phyloP scores from a whole-genome alignment of 1,140 invertebrate species.

The Acromyrmex charruanus region DNA sequence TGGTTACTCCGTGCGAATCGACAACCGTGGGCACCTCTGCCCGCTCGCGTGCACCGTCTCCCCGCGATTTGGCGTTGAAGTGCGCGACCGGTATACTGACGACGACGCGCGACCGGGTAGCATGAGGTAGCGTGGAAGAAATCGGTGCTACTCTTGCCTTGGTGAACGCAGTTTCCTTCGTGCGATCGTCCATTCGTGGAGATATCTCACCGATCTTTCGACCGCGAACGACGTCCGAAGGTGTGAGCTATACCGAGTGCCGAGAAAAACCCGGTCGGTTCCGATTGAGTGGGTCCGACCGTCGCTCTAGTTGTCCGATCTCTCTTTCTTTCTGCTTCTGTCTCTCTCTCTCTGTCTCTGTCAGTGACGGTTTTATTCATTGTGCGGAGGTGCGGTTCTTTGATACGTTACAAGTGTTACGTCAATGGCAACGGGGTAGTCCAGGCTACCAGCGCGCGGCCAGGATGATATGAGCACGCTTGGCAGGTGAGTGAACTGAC shows the following conservation, averaged over 20 bases:
- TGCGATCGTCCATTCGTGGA: not conserved
- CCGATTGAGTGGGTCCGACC: slow-evolving; percentile 40
- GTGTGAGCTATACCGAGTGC: slow-evolving; percentile 47
- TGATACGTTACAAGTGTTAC: slow-evolving; percentile 73
- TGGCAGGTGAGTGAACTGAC: slow-evolving; percentile 83
- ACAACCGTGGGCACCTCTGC: slow-evolving; percentile 9
- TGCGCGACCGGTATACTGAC: slow-evolving; percentile 25
- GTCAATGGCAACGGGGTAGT: slow-evolving; percentile 68
- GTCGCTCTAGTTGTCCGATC: slow-evolving; percentile 52
- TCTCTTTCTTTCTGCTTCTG: slow-evolving; percentile 2
- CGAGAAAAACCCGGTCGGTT: slow-evolving; percentile 50
- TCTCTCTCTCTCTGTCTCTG: slow-evolving; percentile 20
- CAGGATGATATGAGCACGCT: slow-evolving; percentile 86
- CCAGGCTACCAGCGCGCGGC: slow-evolving; percentile 76
- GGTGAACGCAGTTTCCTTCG: slow-evolving; percentile 34
- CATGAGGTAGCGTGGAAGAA: slow-evolving; percentile 43
- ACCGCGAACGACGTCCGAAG: slow-evolving; percentile 1
- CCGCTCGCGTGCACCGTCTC: not conserved
- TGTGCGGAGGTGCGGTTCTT: slow-evolving; percentile 72
- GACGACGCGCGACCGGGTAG: not conserved
- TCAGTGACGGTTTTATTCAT: slow-evolving; percentile 69
- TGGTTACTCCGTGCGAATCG: slow-evolving; percentile 24
- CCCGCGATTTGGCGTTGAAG: slow-evolving; percentile 50
- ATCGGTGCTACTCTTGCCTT: slow-evolving; percentile 24
- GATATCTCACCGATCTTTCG: not conserved